Evolutionary conservation across 2,113 vertebrate species (phyloP).

Genomic region (Nibea albiflora): DNA sequence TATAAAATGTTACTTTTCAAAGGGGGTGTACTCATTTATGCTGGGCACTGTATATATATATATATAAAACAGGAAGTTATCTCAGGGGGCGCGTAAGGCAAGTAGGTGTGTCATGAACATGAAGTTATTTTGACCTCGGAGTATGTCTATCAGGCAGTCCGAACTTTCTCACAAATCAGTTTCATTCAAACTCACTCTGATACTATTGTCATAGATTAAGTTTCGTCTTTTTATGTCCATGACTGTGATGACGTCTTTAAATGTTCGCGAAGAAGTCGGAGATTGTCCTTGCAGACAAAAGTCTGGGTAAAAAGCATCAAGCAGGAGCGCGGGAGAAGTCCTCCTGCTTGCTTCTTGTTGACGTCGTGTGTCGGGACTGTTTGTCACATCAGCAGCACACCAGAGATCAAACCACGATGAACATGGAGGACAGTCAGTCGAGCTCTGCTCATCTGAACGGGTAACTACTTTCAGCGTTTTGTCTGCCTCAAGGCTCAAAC

Average conservation of each 20-base stretch:
- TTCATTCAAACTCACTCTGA: not conserved
- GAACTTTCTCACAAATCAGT: not conserved
- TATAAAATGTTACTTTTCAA: no score
- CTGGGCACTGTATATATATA: no score
- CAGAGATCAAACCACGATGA: not conserved
- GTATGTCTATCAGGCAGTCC: not conserved
- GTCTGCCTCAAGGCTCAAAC: not conserved
- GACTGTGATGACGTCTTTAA: not conserved
- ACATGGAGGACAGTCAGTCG: conserved; percentile 15
- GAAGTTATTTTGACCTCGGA: not conserved
- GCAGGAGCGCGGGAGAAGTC: conserved; percentile 20
- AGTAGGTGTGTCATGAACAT: no score
- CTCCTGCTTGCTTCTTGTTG: not conserved
- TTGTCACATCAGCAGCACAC: no score
- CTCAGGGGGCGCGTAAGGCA: no score
- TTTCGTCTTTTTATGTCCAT: not conserved
- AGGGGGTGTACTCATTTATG: no score
- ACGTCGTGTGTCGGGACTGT: not conserved
- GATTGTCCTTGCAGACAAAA: not conserved
- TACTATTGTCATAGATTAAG: not conserved
- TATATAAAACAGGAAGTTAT: no score
- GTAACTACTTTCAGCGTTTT: not conserved
- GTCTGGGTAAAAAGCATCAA: not conserved
- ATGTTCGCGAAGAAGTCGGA: rapidly evolving
- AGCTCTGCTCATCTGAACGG: not conserved